Base-by-base conservation (phyloP, 1,140 invertebrate species). In the Mesaphorura yosii region DNA sequence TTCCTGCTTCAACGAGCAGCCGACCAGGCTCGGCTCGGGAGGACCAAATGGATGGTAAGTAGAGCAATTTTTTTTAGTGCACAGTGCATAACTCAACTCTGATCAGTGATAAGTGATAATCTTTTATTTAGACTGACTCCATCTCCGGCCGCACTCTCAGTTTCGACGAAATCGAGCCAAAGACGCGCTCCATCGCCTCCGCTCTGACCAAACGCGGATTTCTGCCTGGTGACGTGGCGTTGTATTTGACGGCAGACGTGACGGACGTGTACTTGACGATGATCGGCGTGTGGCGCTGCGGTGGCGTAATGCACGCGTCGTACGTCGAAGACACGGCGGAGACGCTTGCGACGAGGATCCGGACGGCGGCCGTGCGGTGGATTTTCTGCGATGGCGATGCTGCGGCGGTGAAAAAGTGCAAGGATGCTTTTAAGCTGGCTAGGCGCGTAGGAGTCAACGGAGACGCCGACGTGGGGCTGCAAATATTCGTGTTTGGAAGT, bases 281-380 rank as follows among this genome's bases (percentile, higher is more conserved):
- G 19, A 5, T 63, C 3, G 62, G 62, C 2, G 54, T 60, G 1
- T 61, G 59, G 62, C 23, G 62, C 17, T 12, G 42, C 19, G 59
- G 59, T 1, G 62, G 62, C 17, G 28, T 58, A 4, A 53, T 63
- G 53, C 57, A 61, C 41, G 44, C 48, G 19, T 61, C 59, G 1
- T 63, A 63, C 38, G 55, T 56, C 10, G 59, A 63, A 47, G 62
- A 63, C 51, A 61, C 62, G 1, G 26, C 48, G 12, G 56, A 58
- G 26, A 61, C 59, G 19, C 38, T 61, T 20, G 22, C 53, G 6
- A 29, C 22, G 19, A 31, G 59, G 19, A 44, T 53, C 38, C 10
- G 46, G 38, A 42, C 44, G 12, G 5, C 44, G 7, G 10, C 39
- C 19, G 52, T 34, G 4, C 10, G 31, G n/a, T 34, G 10, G 10